phyloP scores from a whole-genome alignment of 2,113 vertebrate genomes.

The Noturus placidus region DNA sequence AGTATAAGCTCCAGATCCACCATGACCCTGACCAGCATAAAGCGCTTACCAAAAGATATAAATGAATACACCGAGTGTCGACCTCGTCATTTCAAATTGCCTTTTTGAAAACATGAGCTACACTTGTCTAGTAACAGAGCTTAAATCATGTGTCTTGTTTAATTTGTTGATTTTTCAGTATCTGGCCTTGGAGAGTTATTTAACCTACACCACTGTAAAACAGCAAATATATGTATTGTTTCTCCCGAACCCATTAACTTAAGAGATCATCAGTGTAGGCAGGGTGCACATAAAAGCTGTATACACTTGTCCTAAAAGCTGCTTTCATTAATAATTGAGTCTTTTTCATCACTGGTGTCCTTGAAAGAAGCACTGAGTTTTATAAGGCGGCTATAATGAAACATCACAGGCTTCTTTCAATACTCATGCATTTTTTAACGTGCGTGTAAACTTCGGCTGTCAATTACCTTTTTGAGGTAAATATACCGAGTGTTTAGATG shows the following conservation, averaged over 20 bases:
- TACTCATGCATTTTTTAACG: slow-evolving; percentile 49
- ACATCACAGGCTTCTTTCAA: slow-evolving; percentile 44
- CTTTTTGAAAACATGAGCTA: not conserved
- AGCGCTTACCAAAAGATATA: not conserved
- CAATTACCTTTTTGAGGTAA: slow-evolving; percentile 39
- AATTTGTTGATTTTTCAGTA: slow-evolving; percentile 4
- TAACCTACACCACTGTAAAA: not conserved
- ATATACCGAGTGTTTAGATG: slow-evolving; percentile 49
- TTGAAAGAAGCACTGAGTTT: slow-evolving; percentile 37
- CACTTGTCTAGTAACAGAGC: not conserved
- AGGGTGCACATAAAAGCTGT: slow-evolving; percentile 32
- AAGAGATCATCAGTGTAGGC: slow-evolving; percentile 8
- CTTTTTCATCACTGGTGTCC: slow-evolving; percentile 33
- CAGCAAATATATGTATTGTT: not conserved
- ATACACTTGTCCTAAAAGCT: slow-evolving; percentile 18
- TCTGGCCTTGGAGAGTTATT: not conserved
- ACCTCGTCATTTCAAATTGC: not conserved
- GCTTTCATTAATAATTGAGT: slow-evolving; percentile 42
- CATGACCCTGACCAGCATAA: not conserved
- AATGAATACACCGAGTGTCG: not conserved
- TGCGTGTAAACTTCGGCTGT: slow-evolving; percentile 44
- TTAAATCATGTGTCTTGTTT: not conserved
- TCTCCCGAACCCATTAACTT: slow-evolving; percentile 10
- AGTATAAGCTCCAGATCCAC: not conserved
- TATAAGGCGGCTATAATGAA: slow-evolving; percentile 37